These are phyloP conservation scores for Drosophila orena DNA, from an alignment of 1,140 invertebrate genomes.

Conservation along the genomic window DNA sequence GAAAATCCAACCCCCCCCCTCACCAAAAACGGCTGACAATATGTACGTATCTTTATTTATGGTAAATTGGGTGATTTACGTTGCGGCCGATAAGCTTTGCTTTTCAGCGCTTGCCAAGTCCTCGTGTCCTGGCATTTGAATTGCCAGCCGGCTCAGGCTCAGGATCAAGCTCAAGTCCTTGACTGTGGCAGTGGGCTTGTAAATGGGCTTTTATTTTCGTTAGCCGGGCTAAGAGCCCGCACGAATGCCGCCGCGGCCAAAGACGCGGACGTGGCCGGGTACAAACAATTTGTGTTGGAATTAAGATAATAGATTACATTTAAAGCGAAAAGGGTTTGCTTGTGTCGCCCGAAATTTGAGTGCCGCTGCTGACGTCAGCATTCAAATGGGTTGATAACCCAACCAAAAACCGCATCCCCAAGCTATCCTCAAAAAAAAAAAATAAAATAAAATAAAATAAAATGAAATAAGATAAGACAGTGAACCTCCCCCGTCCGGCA, in stretches of 20 bases:
- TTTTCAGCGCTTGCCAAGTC: slow-evolving; percentile 69
- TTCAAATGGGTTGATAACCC: slow-evolving; percentile 36
- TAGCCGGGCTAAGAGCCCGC: slow-evolving; percentile 63
- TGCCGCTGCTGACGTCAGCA: slow-evolving; percentile 65
- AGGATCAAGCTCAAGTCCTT: slow-evolving; percentile 57
- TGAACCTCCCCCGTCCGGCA: background rate
- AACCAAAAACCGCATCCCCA: background rate
- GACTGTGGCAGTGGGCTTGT: slow-evolving; percentile 25
- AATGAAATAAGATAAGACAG: slow-evolving; percentile 12
- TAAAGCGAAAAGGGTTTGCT: slow-evolving; percentile 75
- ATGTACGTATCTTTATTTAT: slow-evolving; percentile 84
- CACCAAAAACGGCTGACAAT: slow-evolving; percentile 58
- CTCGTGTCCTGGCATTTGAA: slow-evolving; percentile 70
- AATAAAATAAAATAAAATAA: background rate
- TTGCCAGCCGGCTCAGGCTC: slow-evolving; percentile 56
- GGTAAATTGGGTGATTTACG: slow-evolving; percentile 84
- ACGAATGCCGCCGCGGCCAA: slow-evolving; percentile 35
- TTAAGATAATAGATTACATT: slow-evolving; percentile 84
- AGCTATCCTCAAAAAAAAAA: background rate
- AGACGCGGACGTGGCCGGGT: slow-evolving; percentile 24
- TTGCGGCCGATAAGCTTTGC: slow-evolving; percentile 80
- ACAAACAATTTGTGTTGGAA: slow-evolving; percentile 82
- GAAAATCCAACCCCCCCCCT: background rate
- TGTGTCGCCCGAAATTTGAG: slow-evolving; percentile 53
- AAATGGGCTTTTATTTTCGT: slow-evolving; percentile 75